A percentile compares a stretch with the other conserved stretches of the same genome.
phyloP scores from a whole-genome alignment of 2,797 vertebrate species.

The Enteromius trimaculatus region DNA sequence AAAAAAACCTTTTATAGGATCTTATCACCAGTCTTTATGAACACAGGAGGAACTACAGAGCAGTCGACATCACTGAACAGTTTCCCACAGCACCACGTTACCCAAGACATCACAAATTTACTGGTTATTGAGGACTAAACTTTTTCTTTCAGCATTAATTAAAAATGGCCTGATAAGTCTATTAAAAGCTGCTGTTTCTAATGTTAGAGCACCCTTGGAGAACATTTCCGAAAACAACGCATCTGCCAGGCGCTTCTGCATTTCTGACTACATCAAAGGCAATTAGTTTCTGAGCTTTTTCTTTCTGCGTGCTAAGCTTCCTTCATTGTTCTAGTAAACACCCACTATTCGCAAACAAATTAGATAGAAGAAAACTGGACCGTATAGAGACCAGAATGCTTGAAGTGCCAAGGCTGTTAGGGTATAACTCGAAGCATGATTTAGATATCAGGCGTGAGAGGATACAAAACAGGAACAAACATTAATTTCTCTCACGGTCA shows the following conservation, averaged over 20 bases:
- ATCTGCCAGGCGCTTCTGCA: constrained; percentile 36
- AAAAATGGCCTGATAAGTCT: constrained; percentile 37
- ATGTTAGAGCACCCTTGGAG: constrained; percentile 40
- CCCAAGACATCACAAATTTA: constrained; percentile 27
- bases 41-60: constrained; percentile 44
- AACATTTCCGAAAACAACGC: constrained; percentile 32
- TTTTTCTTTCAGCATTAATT: constrained; percentile 41
- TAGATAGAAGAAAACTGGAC: constrained; percentile 65
- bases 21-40: constrained; percentile 59
- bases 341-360: constrained; percentile 64
- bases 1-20: constrained; percentile 55
- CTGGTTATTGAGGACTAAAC: constrained; percentile 25
- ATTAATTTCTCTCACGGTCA: constrained; percentile 68
- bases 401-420: constrained; percentile 74
- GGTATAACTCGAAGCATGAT: constrained; percentile 74
- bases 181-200: constrained; percentile 39
- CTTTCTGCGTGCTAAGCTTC: constrained; percentile 24
- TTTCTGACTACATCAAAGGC: constrained; percentile 46
- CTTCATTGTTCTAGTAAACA: constrained; percentile 29
- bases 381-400: constrained; percentile 66
- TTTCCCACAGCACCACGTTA: constrained; percentile 25
- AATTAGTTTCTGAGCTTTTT: constrained; percentile 22
- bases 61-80: constrained; percentile 13
- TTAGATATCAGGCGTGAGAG: constrained; percentile 71
- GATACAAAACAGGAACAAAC: constrained; percentile 64